Percentiles rank a stretch among this genome's conserved stretches.
Evolutionary conservation across 1,140 invertebrate species (phyloP).

Genomic region (Trichogramma pretiosum): DNA sequence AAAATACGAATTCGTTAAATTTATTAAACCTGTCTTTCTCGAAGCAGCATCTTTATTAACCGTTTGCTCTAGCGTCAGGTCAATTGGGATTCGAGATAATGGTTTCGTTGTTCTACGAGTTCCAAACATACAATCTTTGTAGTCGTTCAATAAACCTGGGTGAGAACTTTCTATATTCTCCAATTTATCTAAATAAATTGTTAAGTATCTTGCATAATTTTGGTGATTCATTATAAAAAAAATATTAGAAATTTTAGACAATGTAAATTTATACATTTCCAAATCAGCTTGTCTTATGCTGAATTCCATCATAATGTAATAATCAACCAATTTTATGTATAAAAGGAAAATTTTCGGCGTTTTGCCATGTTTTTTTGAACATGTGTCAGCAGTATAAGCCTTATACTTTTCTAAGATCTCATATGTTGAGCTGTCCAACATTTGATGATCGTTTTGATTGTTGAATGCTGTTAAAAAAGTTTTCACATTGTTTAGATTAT

Average conservation of each 20-base stretch:
- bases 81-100: conserved; percentile 22
- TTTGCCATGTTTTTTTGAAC: conserved; percentile 27
- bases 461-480: neutral
- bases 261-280: conserved; percentile 17
- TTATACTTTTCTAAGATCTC: conserved; percentile 22
- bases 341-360: conserved; percentile 31
- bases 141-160: conserved; percentile 21
- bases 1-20: conserved; percentile 11
- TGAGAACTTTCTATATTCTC: conserved; percentile 22
- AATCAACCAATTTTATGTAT: conserved; percentile 25
- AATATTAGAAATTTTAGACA: conserved; percentile 29
- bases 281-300: conserved; percentile 20
- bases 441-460: neutral
- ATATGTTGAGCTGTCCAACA: conserved; percentile 10
- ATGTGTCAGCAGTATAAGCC: conserved; percentile 21
- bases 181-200: conserved; percentile 20
- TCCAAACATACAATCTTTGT: conserved; percentile 21
- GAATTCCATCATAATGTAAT: conserved; percentile 24
- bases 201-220: conserved; percentile 29
- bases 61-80: conserved; percentile 27
- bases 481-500: neutral
- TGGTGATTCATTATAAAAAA: conserved; percentile 34
- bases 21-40: conserved; percentile 19
- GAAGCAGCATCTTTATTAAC: conserved; percentile 26
- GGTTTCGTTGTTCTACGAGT: conserved; percentile 22